Conservation (phyloP, 2,888 invertebrate species). For the Xestia c-nigrum region DNA sequence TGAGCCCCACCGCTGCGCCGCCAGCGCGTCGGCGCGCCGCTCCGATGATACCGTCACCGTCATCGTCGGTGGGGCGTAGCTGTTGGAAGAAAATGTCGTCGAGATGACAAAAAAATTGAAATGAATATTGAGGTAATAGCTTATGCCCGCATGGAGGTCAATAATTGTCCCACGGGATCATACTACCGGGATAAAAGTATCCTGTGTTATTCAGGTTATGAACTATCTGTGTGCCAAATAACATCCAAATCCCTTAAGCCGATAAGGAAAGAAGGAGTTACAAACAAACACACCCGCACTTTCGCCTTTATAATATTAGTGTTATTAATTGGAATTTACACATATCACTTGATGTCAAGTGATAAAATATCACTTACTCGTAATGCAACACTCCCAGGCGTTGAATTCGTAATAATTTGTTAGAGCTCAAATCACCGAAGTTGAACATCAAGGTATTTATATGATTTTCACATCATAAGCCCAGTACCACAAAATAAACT, state of each 20-base stretch:
- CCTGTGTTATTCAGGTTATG: too few relatives aligned
- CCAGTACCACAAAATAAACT: neutral
- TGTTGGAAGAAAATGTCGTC: conserved; percentile 51
- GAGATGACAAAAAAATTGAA: neutral
- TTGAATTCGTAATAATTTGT: neutral
- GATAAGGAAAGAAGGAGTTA: too few relatives aligned
- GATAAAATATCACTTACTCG: neutral
- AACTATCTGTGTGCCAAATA: too few relatives aligned
- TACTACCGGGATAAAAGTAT: too few relatives aligned
- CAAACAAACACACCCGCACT: too few relatives aligned
- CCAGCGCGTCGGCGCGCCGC: conserved; percentile 79
- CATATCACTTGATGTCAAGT: neutral
- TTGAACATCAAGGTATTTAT: neutral
- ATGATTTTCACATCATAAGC: neutral
- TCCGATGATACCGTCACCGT: conserved; percentile 87
- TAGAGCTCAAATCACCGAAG: neutral
- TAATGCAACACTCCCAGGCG: neutral
- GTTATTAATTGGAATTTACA: too few relatives aligned
- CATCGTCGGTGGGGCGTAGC: conserved; percentile 85
- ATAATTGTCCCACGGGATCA: too few relatives aligned
- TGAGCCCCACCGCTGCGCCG: conserved; percentile 95
- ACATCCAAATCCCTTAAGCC: too few relatives aligned
- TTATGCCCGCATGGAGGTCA: too few relatives aligned
- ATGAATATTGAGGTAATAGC: neutral
- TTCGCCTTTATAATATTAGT: too few relatives aligned